Percentiles rank a stretch among this genome's conserved stretches.
Conservation (phyloP, 2,113 vertebrate species). For the Solea senegalensis region DNA sequence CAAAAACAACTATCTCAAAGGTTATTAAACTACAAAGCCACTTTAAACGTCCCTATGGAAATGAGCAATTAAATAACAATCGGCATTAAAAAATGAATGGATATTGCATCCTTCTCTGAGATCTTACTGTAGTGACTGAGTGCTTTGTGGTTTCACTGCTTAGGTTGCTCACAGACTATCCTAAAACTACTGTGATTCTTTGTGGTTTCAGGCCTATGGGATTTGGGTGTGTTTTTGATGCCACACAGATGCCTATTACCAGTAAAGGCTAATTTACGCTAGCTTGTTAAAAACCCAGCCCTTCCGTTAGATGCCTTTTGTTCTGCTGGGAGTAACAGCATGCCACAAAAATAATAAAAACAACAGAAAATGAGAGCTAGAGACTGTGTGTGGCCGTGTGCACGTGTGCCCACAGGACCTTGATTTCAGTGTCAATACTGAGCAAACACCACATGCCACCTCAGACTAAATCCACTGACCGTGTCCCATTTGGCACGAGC, state of each 20-base stretch:
- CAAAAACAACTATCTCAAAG: too few relatives aligned
- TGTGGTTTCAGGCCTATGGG: constrained; percentile 35
- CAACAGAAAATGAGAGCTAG: constrained; percentile 33
- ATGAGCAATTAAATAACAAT: too few relatives aligned
- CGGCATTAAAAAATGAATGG: too few relatives aligned
- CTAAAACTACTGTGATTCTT: constrained; percentile 30
- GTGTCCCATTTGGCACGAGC: constrained; percentile 95
- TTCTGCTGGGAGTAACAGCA: constrained; percentile 75
- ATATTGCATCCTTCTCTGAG: too few relatives aligned
- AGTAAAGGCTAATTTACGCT: constrained; percentile 74
- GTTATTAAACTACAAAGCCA: too few relatives aligned
- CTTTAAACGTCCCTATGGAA: too few relatives aligned
- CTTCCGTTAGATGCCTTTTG: constrained; percentile 72
- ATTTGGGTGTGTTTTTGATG: constrained; percentile 48
- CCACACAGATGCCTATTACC: constrained; percentile 59
- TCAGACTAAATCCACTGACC: constrained; percentile 77
- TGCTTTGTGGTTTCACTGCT: constrained; percentile 2
- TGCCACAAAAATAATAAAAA: constrained; percentile 68
- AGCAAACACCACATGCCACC: not conserved
- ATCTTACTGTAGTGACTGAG: not conserved
- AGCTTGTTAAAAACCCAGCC: constrained; percentile 72
- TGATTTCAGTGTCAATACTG: not conserved
- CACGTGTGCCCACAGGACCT: not conserved
- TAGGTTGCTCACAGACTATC: constrained; percentile 1
- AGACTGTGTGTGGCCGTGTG: constrained; percentile 12